phyloP scores from a whole-genome alignment of 1,140 invertebrate species.

The Neomicropteryx cornuta region DNA sequence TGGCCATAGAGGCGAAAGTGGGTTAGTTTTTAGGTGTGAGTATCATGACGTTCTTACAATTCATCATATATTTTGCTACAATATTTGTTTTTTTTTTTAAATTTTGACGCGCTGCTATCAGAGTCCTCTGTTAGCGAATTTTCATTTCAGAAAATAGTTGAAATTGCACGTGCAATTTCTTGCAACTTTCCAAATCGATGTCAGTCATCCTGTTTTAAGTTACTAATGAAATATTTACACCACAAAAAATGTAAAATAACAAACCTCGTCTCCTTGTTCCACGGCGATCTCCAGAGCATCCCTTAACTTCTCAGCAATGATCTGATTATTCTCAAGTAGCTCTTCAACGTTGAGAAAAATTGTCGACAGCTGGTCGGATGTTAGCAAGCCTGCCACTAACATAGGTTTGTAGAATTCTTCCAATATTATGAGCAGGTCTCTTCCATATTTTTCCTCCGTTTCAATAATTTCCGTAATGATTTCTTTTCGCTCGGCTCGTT shows the following conservation, averaged over 20 bases:
- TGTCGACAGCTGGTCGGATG: conserved; percentile 69
- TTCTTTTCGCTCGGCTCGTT: conserved; percentile 81
- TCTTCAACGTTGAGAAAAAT: conserved; percentile 94
- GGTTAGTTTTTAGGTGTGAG: too few species aligned
- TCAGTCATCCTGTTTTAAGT: background rate
- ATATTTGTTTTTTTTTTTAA: too few species aligned
- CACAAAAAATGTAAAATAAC: conserved; percentile 2
- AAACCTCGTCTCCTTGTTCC: conserved; percentile 56
- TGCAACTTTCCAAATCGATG: too few species aligned
- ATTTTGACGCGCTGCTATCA: too few species aligned
- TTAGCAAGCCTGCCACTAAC: conserved; percentile 75
- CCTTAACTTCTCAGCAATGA: conserved; percentile 75
- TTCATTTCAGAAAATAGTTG: too few species aligned
- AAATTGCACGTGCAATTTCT: too few species aligned
- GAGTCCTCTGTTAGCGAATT: too few species aligned
- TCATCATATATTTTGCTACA: too few species aligned
- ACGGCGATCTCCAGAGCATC: conserved; percentile 77
- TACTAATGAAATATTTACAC: conserved; percentile 3
- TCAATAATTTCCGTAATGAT: conserved; percentile 94
- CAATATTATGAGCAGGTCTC: conserved; percentile 82
- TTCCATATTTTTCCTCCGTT: conserved; percentile 90
- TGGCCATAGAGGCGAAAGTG: too few species aligned
- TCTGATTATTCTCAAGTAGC: conserved; percentile 77
- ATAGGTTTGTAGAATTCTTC: conserved; percentile 93
- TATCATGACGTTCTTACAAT: too few species aligned